Evolutionary conservation across 1,140 invertebrate genomes (phyloP).

Genomic region (Adelges cooleyi): DNA sequence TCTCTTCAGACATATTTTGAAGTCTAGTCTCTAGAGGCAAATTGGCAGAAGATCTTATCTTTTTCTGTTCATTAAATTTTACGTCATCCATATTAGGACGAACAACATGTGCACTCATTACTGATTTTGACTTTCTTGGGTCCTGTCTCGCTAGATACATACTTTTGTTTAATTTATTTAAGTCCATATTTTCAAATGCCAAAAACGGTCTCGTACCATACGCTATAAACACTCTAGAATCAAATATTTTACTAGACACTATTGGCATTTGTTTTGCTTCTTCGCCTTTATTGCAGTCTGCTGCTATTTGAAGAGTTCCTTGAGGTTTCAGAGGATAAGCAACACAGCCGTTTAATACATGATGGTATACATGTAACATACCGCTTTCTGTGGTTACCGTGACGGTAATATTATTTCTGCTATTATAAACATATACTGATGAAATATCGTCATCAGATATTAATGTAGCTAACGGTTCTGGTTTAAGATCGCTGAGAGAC

Average conservation of each 20-base stretch:
- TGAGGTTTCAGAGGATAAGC: conserved; percentile 17
- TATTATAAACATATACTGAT: not conserved
- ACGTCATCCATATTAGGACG: not conserved
- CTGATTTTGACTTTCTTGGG: conserved; percentile 14
- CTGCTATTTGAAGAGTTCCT: conserved; percentile 19
- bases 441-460: conserved; percentile 10
- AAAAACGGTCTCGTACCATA: conserved; percentile 20
- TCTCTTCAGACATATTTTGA: conserved; percentile 27
- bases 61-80: conserved; percentile 11
- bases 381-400: conserved; percentile 24
- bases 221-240: not conserved
- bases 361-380: conserved; percentile 11
- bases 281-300: conserved; percentile 7
- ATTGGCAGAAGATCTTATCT: conserved; percentile 17
- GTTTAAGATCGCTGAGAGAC: conserved; percentile 12
- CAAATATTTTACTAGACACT: conserved; percentile 8
- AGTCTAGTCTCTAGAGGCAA: conserved; percentile 21
- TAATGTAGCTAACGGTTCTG: conserved; percentile 11
- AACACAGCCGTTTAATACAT: conserved; percentile 11
- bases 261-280: conserved; percentile 15
- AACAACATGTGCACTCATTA: not conserved
- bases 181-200: conserved; percentile 19
- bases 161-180: conserved; percentile 22
- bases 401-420: not conserved
- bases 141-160: conserved; percentile 16